Evolutionary conservation across 1,140 invertebrate genomes (phyloP), one percentile per base, ranked within the genome.

Genomic region (Stegodyphus mimosarum): DNA sequence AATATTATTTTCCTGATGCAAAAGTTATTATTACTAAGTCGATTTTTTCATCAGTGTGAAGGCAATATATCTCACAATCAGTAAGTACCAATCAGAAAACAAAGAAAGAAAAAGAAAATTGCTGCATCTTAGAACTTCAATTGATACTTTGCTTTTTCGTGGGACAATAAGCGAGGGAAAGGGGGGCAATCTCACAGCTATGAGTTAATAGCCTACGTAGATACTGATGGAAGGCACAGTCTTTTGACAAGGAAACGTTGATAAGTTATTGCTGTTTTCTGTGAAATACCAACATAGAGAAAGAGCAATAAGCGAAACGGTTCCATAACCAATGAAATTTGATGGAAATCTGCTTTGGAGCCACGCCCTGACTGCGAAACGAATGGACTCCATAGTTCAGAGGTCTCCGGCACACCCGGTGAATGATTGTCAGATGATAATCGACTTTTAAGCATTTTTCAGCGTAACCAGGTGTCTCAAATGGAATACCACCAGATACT

Each of bases 261-360:
- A 76, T 84, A 75, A 84, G 81, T 84, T 84, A 84, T 84, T 69
- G 81, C 72, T 50, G 49, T 76, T 73, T 84, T 84, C 81, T 53
- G 15, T 60, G 66, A 84, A 84, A 84, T 84, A 84, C 53, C 52
- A 84, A 84, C 73, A 84, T 52, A 63, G 52, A 52, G 55, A 33
- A 73, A 6, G 17, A 74, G 73, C 51, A 84, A 84, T 75, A 51
- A 76, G 81, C 72, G 81, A 60, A 84, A 75, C 72, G 81, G 81
- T 84, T 84, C 81, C 81, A 84, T 84, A 84, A 76, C 81, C 81
- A 84, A 84, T 84, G 81, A 84, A 84, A 84, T 84, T 84, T 84
- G 72, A 63, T 75, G 60, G 73, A 67, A 84, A 76, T 84, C 63
- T 75, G 81, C 63, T 76, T 18, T 51, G 18, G 52, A 55, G 17